Conservation (phyloP, 1,140 invertebrate genomes). For the Scaptomyza graminum region DNA sequence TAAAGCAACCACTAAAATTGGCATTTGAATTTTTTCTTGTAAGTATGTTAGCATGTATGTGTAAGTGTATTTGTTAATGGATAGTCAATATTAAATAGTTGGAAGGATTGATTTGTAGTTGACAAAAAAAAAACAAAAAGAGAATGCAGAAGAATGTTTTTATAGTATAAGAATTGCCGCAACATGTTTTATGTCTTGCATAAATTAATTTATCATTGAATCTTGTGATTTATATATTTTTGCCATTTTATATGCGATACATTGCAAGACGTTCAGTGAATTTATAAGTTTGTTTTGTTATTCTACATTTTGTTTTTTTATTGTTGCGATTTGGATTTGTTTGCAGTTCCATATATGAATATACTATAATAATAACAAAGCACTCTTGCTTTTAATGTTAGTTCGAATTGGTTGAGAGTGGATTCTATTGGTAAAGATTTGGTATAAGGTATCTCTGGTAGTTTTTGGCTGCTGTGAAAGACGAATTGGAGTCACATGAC, state of each 20-base stretch:
- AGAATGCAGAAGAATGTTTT: neutral
- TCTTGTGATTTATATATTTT: constrained; percentile 4
- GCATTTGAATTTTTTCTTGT: neutral
- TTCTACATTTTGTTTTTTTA: neutral
- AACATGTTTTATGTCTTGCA: constrained; percentile 12
- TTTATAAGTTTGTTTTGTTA: constrained; percentile 3
- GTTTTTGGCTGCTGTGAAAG: constrained; percentile 1
- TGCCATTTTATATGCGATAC: constrained; percentile 1
- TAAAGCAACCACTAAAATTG: constrained; percentile 16
- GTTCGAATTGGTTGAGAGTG: constrained; percentile 4
- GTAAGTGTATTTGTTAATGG: constrained; percentile 15
- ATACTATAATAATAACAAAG: neutral
- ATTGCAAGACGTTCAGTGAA: constrained; percentile 8
- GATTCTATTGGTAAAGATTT: neutral
- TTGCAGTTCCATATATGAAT: neutral
- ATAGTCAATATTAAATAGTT: constrained; percentile 30
- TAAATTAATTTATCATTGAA: neutral
- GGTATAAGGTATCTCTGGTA: constrained; percentile 1
- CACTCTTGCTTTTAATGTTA: constrained; percentile 1
- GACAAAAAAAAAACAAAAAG: constrained; percentile 31
- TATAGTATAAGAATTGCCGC: neutral
- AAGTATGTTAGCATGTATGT: constrained; percentile 3
- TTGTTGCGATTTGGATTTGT: constrained; percentile 6
- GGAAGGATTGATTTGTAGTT: constrained; percentile 42
- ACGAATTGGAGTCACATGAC: neutral